Evolutionary conservation across 2,113 vertebrate genomes (phyloP).

Genomic region (Saccopteryx leptura): DNA sequence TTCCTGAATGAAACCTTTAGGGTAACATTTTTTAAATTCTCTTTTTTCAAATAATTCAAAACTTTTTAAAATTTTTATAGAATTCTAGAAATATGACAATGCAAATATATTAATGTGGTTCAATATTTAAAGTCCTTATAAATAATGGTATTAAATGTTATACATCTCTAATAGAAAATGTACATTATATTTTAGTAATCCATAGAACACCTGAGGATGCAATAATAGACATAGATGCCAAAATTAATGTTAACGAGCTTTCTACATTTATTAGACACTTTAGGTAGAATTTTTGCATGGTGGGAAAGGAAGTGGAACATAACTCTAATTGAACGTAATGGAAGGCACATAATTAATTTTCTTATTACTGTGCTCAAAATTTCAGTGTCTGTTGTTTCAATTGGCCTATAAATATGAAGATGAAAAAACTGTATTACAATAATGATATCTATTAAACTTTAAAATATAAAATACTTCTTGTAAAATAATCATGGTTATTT

Average conservation of each 20-base stretch:
- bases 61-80: neutral
- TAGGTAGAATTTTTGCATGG: conserved; percentile 49
- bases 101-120: neutral
- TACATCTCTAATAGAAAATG: conserved; percentile 16
- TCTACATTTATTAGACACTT: conserved; percentile 48
- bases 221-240: conserved; percentile 34
- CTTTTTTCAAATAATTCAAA: neutral
- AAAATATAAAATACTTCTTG: neutral
- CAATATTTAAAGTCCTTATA: neutral
- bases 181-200: conserved; percentile 17
- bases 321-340: conserved; percentile 68
- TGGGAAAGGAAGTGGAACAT: conserved; percentile 39
- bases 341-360: conserved; percentile 70
- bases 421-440: neutral
- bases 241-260: conserved; percentile 63
- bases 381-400: neutral
- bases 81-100: neutral
- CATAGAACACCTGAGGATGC: conserved; percentile 14
- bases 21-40: neutral
- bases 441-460: neutral
- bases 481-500: neutral
- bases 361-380: conserved; percentile 62
- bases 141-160: neutral
- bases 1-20: neutral
- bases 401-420: neutral